Evolutionary conservation across 2,888 invertebrate genomes (phyloP).

Genomic region (Panzeria rudis): DNA sequence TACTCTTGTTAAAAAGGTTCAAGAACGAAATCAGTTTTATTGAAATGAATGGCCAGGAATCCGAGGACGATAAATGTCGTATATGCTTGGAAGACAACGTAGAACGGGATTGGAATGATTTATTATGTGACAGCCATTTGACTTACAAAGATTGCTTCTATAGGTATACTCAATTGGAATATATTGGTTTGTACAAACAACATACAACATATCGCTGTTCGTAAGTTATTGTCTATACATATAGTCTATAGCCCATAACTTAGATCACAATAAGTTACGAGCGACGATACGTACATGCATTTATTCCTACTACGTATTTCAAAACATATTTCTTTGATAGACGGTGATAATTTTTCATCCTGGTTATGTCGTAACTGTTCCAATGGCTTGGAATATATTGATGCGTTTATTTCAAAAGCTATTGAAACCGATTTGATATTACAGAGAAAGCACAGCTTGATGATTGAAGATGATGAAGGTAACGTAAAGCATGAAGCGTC

Average conservation of each 20-base stretch:
- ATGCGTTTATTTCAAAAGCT: slow-evolving; percentile 44
- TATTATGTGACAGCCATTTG: not conserved
- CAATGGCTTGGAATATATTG: slow-evolving; percentile 13
- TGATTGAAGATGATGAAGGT: not conserved
- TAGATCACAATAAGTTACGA: too few species aligned
- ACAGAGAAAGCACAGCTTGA: not conserved
- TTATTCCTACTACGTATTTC: too few species aligned
- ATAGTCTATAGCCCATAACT: not conserved
- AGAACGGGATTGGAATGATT: slow-evolving; percentile 20
- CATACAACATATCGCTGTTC: too few species aligned
- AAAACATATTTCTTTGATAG: slow-evolving; percentile 32
- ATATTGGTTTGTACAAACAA: slow-evolving; percentile 31
- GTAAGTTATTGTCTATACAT: too few species aligned
- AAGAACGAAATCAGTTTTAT: not conserved
- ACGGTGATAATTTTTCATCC: slow-evolving; percentile 26
- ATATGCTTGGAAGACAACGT: slow-evolving; percentile 29
- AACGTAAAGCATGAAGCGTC: not conserved
- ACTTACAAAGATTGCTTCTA: slow-evolving; percentile 61
- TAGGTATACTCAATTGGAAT: slow-evolving; percentile 50
- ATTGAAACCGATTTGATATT: slow-evolving; percentile 9
- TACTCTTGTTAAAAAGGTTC: too few species aligned
- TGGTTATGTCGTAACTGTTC: slow-evolving; percentile 47
- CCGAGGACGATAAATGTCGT: not conserved
- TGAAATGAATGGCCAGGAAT: not conserved
- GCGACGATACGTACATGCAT: too few species aligned